Base-by-base conservation (phyloP, 2,888 invertebrate genomes). In the Scaeva pyrastri region DNA sequence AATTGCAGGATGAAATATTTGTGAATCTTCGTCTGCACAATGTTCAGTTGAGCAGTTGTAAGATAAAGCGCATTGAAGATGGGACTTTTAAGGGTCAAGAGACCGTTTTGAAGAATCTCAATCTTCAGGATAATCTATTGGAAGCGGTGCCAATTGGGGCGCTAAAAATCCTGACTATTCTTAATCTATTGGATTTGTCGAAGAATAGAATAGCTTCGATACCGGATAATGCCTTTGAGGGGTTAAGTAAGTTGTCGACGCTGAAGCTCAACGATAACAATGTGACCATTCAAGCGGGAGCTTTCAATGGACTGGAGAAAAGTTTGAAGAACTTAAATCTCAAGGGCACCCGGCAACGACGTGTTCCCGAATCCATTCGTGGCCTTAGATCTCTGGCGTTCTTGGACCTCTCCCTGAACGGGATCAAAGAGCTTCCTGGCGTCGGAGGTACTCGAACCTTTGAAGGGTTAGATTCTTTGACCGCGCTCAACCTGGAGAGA, bases 241-340 rank as follows among this genome's bases (percentile, higher is more conserved):
- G 96, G 0, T 93, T 97, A 14, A 93, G 93, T 55, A 96, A 96
- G 90, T 93, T 97, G 70, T 95, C 97, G 16, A 97, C 97, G 0
- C 92, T 97, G 14, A 97, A 97, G 92, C 91, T 98, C 70, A 96
- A 97, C 4, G 98, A 98, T 90, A 98, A 98, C 91, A 97, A 97
- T 91, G 94, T 97, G 0, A 96, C 96, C 4, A 91, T 98, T 87
- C 94, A 95, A 3, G 90, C 94, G 0, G 94, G 94, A 64, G 95
- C 97, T 5, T 95, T 98, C 75, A 93, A 93, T n/a, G 97, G 97
- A 2, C 93, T 98, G 80, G 97, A 97, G 90, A 94, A 93, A 76
- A 96, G 95, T 12, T 93, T 98, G 55, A 97, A 97, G 93, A 98
- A 98, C 92, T 93, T 98, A 62, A 98, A 98, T 91, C 93, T 98